Evolutionary conservation across 2,888 invertebrate species (phyloP), one percentile per base, ranked within the genome.

Genomic region (Leptopilina drosophilae): DNA sequence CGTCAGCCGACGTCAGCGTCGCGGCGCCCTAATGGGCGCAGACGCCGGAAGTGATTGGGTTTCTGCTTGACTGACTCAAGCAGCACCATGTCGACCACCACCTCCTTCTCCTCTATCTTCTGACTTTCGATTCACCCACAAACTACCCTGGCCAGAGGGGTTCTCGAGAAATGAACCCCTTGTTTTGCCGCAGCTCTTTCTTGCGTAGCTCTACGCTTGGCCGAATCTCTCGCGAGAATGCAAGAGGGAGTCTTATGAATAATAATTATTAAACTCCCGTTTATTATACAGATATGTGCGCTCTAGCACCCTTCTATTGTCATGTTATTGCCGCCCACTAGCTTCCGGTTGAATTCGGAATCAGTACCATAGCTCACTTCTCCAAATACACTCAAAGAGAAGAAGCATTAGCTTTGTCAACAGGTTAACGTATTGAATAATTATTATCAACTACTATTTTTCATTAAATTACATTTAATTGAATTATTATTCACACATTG

Each of bases 11-110:
- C 91, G 91, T 92, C 91, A 91, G 91, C 92, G 91, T 92, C 92
- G 91, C 92, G 92, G 91, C 91, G 90, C 91, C 90, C 92, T 93
- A 93, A 93, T 93, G 92, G 93, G 92, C 90, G 91, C 92, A 92
- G 93, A 93, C 93, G 93, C 93, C 93, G 93, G 93, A 93, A 93
- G 93, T 92, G 93, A 93, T 93, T 93, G 93, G 93, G 92, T 93
- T 93, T 93, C 93, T 91, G 92, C 92, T 91, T 91, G 92, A 92
- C 92, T 92, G 92, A 92, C 89, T 91, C 91, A 88, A 87, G 89
- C 89, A 87, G 82, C 82, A 69, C 80, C 82, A 82, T 62, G 59
- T 81, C 82, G 82, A 64, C 80, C 88, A 86, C 85, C 85, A 84
- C 84, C 87, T 85, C 86, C 2, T 33, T 33, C 33, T 85, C 83